Evolutionary conservation across 2,888 invertebrate genomes (phyloP), one percentile per base, ranked within the genome.

Genomic region (Brachyopa scutellaris): DNA sequence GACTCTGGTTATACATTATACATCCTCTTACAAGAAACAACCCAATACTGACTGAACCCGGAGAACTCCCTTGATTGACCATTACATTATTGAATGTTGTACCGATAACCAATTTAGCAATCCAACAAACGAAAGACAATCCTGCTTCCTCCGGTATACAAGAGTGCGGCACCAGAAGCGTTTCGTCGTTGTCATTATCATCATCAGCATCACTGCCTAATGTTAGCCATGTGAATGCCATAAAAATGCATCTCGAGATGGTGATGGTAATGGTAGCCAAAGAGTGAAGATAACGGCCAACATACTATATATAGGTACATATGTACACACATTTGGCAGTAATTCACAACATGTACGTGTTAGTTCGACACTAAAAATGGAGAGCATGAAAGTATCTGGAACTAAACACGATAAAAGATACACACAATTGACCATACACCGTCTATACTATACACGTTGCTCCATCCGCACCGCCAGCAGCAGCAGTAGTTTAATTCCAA

Each of bases 301-400:
- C n/a, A n/a, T n/a, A n/a, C n/a, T n/a, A 57, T 62, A 26, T 38
- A 26, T 38, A 19, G n/a, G n/a, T n/a, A 49, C 11, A 19, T 8
- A 33, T 61, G 9, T 31, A 40, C 40, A 62, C 61, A 49, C 51
- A 42, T 64, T 70, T 40, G 66, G 61, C 82, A 77, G 77, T 82
- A 77, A 77, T 82, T 82, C 82, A 82, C 82, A 82, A 66, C 70
- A 77, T 77, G 77, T 77, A 77, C 82, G 82, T 82, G 82, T 82
- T 82, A 82, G 77, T 61, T 70, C 64, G 72, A 72, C 82, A 82
- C 82, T 82, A 77, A 82, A 82, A 72, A 77, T 82, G 82, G 82
- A 82, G 77, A 66, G 82, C 77, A 82, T 82, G 55, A 82, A 77
- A 82, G 82, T 82, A 82, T 77, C 77, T 82, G 82, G 72, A 82